Conservation (phyloP, 2,888 invertebrate genomes). For the Phlogophora meticulosa region DNA sequence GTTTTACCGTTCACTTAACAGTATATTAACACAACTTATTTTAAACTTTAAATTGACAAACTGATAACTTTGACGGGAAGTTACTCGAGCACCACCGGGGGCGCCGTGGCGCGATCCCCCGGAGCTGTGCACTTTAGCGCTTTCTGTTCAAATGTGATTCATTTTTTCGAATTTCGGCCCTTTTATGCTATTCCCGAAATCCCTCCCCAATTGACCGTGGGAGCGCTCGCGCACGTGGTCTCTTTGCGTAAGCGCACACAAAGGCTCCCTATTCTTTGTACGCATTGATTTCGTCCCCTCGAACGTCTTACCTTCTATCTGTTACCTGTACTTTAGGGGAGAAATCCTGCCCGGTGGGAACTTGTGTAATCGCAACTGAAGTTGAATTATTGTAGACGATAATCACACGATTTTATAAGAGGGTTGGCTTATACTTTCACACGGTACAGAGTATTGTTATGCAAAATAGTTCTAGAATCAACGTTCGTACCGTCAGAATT, state of each 20-base stretch:
- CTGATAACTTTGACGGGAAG: slow-evolving; percentile 66
- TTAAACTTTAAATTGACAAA: slow-evolving; percentile 77
- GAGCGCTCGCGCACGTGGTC: slow-evolving; percentile 86
- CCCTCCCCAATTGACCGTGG: slow-evolving; percentile 84
- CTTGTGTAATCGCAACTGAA: slow-evolving; percentile 83
- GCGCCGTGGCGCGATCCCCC: slow-evolving; percentile 78
- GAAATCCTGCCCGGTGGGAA: slow-evolving; percentile 89
- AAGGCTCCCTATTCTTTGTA: slow-evolving; percentile 85
- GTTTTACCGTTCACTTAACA: slow-evolving; percentile 75
- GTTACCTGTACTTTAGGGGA: slow-evolving; percentile 89
- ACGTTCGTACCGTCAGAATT: slow-evolving; percentile 58
- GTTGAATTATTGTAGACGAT: slow-evolving; percentile 84
- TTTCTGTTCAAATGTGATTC: slow-evolving; percentile 82
- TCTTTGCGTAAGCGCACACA: slow-evolving; percentile 88
- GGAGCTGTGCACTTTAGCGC: slow-evolving; percentile 78
- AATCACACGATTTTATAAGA: slow-evolving; percentile 80
- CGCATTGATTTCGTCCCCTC: slow-evolving; percentile 87
- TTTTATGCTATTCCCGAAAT: slow-evolving; percentile 83
- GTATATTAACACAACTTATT: slow-evolving; percentile 76
- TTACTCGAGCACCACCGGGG: slow-evolving; percentile 75
- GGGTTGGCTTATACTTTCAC: slow-evolving; percentile 86
- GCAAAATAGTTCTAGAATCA: slow-evolving; percentile 70
- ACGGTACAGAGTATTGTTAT: slow-evolving; percentile 82
- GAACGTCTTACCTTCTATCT: slow-evolving; percentile 87
- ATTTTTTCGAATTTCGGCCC: slow-evolving; percentile 67